Conservation (phyloP, 2,113 vertebrate genomes). For the Pithys albifrons region DNA sequence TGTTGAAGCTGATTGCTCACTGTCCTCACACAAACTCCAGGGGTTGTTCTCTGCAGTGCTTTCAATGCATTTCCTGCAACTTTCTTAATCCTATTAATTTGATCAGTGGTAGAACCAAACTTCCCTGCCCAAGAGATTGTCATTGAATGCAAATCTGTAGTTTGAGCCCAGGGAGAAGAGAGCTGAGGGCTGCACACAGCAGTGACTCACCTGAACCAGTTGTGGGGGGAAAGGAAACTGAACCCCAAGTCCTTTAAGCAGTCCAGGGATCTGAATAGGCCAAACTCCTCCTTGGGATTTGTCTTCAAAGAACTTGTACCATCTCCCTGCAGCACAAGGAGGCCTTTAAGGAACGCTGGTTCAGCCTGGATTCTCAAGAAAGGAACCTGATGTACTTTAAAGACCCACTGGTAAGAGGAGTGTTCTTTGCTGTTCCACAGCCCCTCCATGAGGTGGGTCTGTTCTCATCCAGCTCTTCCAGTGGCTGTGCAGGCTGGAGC, state of each 20-base stretch:
- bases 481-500: not conserved
- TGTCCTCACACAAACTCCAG: not conserved
- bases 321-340: slow-evolving; percentile 83
- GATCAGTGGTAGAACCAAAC: not conserved
- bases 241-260: not conserved
- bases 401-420: slow-evolving; percentile 83
- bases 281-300: not conserved
- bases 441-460: not conserved
- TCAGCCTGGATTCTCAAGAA: slow-evolving; percentile 86
- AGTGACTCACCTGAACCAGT: rapidly evolving
- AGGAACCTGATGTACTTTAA: slow-evolving; percentile 91
- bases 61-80: not conserved
- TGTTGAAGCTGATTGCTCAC: not conserved
- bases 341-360: slow-evolving; percentile 90
- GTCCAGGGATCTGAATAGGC: not conserved
- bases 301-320: slow-evolving; percentile 15
- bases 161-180: not conserved
- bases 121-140: not conserved
- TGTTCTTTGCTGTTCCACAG: not conserved
- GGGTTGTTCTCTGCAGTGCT: not conserved
- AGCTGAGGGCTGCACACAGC: not conserved
- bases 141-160: not conserved
- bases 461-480: not conserved
- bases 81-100: not conserved
- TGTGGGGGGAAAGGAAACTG: not conserved